Base-by-base conservation (phyloP, 2,888 invertebrate species). In the Agrochola litura region DNA sequence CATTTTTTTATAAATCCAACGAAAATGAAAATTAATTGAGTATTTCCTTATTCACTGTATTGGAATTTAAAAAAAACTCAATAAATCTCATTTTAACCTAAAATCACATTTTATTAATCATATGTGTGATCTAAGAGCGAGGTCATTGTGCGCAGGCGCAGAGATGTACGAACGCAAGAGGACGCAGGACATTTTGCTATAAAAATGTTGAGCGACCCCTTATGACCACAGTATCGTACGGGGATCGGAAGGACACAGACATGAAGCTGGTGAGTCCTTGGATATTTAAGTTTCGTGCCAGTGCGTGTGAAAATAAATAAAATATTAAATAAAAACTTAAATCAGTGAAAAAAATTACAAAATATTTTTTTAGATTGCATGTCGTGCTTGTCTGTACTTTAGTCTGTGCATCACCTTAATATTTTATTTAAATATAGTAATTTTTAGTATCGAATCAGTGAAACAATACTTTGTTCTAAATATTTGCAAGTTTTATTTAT, bases 211-310 rank as follows among this genome's bases (percentile, higher is more conserved):
- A 84, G 88, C 92, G 94, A 93, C 92, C 92, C 93, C 93, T 90
- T 89, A 85, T 88, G 90, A 92, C 85, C 93, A 94, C 96, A 96
- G 96, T 96, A 90, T 92, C 92, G 91, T 91, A 91, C 92, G 89
- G 89, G 92, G 89, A 92, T 92, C 90, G 94, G 95, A 95, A 96
- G 96, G 96, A 96, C 95, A 93, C 88, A 89, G 93, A 93, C 86
- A 96, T 96, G 96, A 96, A 93, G 92, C 93, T 95, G 96, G 96
- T 96, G 94, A 96, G 96, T 96, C 96, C 96, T 96, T 95, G 91
- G 85, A 89, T 58, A 87, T 85, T 80, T 77, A 66, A 76, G 77
- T 84, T 74, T 65, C 82, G 92, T 92, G 91, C 77, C 85, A 89
- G 91, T 91, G 92, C 61, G 30, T 81, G 87, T 79, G 81, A 79